Percentiles rank a stretch among this genome's conserved stretches.
These are phyloP conservation scores for Acanthococcus lagerstroemiae DNA, from an alignment of 2,888 invertebrate species.

Conservation along the genomic window DNA sequence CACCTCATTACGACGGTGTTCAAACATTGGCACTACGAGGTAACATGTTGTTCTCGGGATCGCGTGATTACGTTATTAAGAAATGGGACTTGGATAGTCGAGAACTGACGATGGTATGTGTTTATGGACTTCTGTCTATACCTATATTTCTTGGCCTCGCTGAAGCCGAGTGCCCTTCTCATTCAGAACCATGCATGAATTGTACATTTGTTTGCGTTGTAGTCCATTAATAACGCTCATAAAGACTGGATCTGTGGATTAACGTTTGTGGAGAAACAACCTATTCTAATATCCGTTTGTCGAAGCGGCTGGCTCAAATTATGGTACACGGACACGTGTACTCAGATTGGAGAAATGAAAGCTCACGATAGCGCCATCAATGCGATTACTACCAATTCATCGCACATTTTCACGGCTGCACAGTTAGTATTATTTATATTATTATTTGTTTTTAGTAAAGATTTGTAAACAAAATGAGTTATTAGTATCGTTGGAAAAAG, in stretches of 20 bases:
- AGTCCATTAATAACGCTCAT: conserved; percentile 71
- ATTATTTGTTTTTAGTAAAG: too few species aligned
- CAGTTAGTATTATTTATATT: conserved; percentile 62
- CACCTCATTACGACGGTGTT: conserved; percentile 84
- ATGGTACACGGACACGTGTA: conserved; percentile 61
- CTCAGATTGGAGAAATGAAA: conserved; percentile 54
- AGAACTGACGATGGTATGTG: conserved; percentile 49
- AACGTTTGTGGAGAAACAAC: conserved; percentile 46
- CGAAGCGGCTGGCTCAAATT: conserved; percentile 65
- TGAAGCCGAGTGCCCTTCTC: too few species aligned
- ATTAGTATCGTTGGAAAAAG: too few species aligned
- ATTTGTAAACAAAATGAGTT: too few species aligned
- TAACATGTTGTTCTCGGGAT: conserved; percentile 66
- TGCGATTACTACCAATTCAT: conserved; percentile 54
- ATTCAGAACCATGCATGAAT: too few species aligned
- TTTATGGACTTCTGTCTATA: background rate
- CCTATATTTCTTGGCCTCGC: background rate
- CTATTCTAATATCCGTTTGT: conserved; percentile 60
- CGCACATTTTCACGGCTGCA: conserved; percentile 67
- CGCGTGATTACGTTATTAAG: conserved; percentile 75
- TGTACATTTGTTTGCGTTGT: conserved; percentile 36
- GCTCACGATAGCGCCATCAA: conserved; percentile 59
- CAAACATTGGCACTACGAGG: conserved; percentile 62
- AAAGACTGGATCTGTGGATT: conserved; percentile 79
- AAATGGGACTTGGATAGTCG: conserved; percentile 62